Evolutionary conservation across 2,888 invertebrate genomes (phyloP), one percentile per base, ranked within the genome.

Genomic region (Caenorhabditis zanzibari): DNA sequence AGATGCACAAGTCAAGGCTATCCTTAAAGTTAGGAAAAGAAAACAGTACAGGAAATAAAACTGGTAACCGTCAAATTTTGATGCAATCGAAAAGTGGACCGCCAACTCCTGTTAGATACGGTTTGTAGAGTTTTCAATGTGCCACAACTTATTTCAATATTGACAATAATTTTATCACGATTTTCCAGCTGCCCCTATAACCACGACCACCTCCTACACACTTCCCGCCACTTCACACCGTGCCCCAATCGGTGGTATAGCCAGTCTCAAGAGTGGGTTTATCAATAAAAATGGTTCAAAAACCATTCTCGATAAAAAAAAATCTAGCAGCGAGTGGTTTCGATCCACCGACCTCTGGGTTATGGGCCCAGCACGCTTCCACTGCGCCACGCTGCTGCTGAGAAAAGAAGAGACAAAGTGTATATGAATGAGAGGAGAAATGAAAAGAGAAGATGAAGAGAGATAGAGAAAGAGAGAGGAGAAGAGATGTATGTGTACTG

Each of bases 331-430:
- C 87, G 88, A 88, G 91, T 92, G 91, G 92, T 92, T 92, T 92
- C 92, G 92, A 92, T 92, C 92, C 90, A 95, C 96, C 95, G 95
- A 96, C 95, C 95, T 96, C 95, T 96, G 95, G 95, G 95, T 95
- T 95, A 95, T 95, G 95, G 95, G 95, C 95, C 95, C 95, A 95
- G 95, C 95, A 95, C 95, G 95, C 95, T 95, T 92, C 95, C 95
- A 95, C 95, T 95, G 95, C 95, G 95, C 95, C 95, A 95, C 95
- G 95, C 95, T 95, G 95, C 95, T 95, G 58, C 44, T 72, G 88
- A 86, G 87, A 86, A 87, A 84, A 85, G 86, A 86, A 91, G 91
- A 90, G 64, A 28, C 14, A 22, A 52, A 35, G 71, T 26, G 58
- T 72, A 56, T 24, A 79, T 14, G 61, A 49, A 35, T n/a, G 14